Percentiles rank a stretch among this genome's conserved stretches.
These are phyloP conservation scores for Poecile atricapillus DNA, from an alignment of 2,113 vertebrate species.

Conservation along the genomic window DNA sequence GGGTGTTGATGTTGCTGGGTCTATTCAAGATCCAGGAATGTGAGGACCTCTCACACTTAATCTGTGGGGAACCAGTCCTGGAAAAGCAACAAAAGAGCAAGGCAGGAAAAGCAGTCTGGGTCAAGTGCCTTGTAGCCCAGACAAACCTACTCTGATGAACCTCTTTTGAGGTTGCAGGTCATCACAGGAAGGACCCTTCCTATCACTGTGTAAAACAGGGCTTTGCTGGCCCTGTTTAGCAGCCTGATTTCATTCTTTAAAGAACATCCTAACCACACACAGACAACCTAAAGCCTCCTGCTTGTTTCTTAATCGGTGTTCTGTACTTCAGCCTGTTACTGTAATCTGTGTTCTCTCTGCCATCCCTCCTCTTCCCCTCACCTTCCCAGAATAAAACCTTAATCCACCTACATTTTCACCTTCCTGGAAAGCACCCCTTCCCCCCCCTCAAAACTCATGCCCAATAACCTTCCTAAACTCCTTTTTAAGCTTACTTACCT, in stretches of 20 bases:
- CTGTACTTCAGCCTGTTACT: not conserved
- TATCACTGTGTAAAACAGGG: not conserved
- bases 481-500: not conserved
- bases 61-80: not conserved
- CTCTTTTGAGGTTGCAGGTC: not conserved
- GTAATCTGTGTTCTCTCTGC: not conserved
- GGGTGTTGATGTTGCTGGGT: not conserved
- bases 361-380: not conserved
- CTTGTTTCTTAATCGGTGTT: not conserved
- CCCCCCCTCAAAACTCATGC: not conserved
- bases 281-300: not conserved
- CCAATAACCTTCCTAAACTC: not conserved
- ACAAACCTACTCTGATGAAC: not conserved
- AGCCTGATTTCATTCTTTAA: not conserved
- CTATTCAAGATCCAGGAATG: not conserved
- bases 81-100: not conserved
- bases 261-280: not conserved
- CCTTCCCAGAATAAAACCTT: not conserved
- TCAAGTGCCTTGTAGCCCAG: not conserved
- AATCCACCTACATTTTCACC: not conserved
- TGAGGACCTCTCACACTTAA: not conserved
- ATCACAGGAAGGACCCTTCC: not conserved
- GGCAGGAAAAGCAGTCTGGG: not conserved
- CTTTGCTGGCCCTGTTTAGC: not conserved
- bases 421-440: not conserved